phyloP scores from a whole-genome alignment of 2,797 vertebrate species.

The Falco concolor region DNA sequence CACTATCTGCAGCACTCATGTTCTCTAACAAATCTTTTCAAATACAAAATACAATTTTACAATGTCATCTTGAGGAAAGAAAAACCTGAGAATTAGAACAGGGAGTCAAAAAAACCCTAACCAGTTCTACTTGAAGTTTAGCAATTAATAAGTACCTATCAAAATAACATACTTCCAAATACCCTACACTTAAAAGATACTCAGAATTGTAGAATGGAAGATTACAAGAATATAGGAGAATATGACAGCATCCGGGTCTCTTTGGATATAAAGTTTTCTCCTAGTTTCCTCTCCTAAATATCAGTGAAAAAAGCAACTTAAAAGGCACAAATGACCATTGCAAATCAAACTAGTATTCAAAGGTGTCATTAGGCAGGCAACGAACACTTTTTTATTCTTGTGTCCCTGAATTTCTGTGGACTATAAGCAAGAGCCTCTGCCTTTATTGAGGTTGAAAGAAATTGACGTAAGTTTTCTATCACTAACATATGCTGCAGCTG shows the following conservation, averaged over 20 bases:
- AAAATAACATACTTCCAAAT: background rate
- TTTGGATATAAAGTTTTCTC: background rate
- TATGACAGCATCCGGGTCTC: background rate
- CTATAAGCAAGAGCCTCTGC: background rate
- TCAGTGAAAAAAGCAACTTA: background rate
- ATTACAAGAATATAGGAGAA: background rate
- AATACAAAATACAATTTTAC: background rate
- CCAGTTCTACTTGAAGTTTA: background rate
- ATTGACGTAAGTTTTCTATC: background rate
- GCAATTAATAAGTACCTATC: background rate
- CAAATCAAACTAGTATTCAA: fast-evolving
- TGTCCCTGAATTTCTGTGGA: background rate
- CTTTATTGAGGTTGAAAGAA: background rate
- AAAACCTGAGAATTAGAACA: background rate
- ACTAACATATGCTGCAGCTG: background rate
- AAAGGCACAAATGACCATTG: background rate
- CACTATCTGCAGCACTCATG: background rate
- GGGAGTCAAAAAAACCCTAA: background rate
- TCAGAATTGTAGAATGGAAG: background rate
- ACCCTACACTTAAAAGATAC: background rate
- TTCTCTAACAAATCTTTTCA: background rate
- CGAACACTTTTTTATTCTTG: no score
- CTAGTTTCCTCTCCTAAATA: background rate
- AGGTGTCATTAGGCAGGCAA: no score
- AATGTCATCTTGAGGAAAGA: background rate